phyloP scores from a whole-genome alignment of 1,140 invertebrate genomes.

The Drosophila ficusphila region DNA sequence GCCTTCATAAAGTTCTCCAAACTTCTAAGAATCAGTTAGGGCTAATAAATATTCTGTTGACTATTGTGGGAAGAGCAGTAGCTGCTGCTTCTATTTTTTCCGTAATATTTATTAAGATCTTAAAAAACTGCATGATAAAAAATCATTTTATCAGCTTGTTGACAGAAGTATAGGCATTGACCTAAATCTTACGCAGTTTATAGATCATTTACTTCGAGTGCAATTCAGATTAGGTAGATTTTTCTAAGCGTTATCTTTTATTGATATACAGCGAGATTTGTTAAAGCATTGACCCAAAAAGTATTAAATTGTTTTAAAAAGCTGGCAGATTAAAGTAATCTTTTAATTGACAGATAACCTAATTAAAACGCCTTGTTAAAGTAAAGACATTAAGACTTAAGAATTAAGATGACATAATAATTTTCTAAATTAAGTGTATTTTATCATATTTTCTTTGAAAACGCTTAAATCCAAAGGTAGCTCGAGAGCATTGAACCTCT shows the following conservation, averaged over 20 bases:
- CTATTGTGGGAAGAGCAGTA: not conserved
- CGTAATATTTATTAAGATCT: no score
- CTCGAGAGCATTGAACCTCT: slow-evolving; percentile 52
- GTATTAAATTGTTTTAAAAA: not conserved
- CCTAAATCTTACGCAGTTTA: not conserved
- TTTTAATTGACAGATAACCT: no score
- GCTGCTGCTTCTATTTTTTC: no score
- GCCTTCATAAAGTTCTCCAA: not conserved
- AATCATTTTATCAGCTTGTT: not conserved
- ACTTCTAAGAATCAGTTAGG: not conserved
- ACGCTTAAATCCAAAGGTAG: slow-evolving; percentile 10
- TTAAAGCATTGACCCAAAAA: not conserved
- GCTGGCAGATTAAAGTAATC: no score
- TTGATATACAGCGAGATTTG: not conserved
- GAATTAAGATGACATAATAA: not conserved
- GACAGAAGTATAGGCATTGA: not conserved
- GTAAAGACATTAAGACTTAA: no score
- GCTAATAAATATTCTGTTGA: not conserved
- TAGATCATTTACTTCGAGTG: not conserved
- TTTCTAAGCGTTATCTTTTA: slow-evolving; percentile 2
- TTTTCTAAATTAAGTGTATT: not conserved
- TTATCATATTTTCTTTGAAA: not conserved
- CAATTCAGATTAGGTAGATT: not conserved
- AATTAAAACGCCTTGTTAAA: no score
- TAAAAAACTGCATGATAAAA: no score